Base-by-base conservation (phyloP, 2,888 invertebrate genomes). In the Coenonympha arcania region DNA sequence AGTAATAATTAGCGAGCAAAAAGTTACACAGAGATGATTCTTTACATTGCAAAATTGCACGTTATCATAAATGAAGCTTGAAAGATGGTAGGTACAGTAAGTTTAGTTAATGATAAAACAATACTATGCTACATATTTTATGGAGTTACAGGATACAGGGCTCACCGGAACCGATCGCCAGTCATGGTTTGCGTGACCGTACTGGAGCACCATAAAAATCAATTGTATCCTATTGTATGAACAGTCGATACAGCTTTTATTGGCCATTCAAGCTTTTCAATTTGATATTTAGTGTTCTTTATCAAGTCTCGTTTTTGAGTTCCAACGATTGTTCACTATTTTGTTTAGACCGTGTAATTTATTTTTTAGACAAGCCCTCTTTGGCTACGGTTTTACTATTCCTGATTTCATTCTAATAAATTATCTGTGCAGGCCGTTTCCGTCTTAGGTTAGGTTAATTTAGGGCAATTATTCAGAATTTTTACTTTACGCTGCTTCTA, bases 111-210 rank as follows among this genome's bases (percentile, higher is more conserved):
- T n/a, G n/a, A n/a, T n/a, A n/a, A n/a, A n/a, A n/a, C n/a, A n/a
- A n/a, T n/a, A n/a, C 30, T 24, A 43, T 31, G 42, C 9, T 31
- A 31, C 44, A 34, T 16, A n/a, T n/a, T n/a, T 34, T 33, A 44
- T 24, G 11, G 31, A 20, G 47, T 39, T 26, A 43, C 54, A 53
- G 54, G 55, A 56, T 52, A 51, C 52, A 55, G 52, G 52, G 50
- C 36, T 40, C 26, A 56, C 56, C 57, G 54, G 52, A 58, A 60
- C 57, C 40, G 48, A 58, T 50, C 44, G 40, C 30, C 31, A 52
- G 52, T 54, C 60, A 59, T 60, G 58, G 54, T 39, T 48, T 56
- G 43, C 56, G 55, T 61, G 60, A 60, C 52, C 39, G 54, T 53
- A 44, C 49, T 48, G 44, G 55, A 48, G 43, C 22, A 47, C 31